phyloP scores from a whole-genome alignment of 2,113 vertebrate genomes.

The Rallus limicola region DNA sequence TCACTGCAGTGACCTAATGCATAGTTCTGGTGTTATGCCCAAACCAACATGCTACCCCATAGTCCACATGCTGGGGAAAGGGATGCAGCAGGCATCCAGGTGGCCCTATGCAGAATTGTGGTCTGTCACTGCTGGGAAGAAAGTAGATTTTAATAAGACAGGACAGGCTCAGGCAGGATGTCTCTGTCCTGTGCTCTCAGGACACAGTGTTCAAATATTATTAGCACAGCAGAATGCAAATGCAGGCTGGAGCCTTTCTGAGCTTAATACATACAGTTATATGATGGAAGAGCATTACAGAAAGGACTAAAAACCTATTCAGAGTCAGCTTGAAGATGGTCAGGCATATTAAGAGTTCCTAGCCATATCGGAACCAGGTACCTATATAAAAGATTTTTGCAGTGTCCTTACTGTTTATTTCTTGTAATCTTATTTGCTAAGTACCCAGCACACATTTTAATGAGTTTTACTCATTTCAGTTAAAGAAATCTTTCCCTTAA shows the following conservation, averaged over 20 bases:
- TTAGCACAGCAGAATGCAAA: background rate
- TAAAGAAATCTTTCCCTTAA: background rate
- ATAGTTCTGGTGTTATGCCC: background rate
- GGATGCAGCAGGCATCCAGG: background rate
- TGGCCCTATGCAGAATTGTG: background rate
- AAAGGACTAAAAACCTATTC: background rate
- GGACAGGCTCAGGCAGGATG: background rate
- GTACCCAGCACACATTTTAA: background rate
- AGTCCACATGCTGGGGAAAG: background rate
- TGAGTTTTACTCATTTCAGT: background rate
- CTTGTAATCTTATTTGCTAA: background rate
- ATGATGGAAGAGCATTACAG: background rate
- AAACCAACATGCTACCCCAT: accelerated
- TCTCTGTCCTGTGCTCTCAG: conserved; percentile 1
- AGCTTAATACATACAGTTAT: background rate
- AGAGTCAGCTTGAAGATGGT: background rate
- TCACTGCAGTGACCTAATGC: background rate
- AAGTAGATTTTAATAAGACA: conserved; percentile 1
- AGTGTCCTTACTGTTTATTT: background rate
- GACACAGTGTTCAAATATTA: conserved; percentile 20
- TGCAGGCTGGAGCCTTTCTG: background rate
- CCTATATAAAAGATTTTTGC: background rate
- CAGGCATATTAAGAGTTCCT: background rate
- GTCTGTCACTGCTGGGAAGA: background rate
- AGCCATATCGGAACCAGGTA: background rate